Evolutionary conservation across 2,113 vertebrate species (phyloP).

Genomic region (Sclerurus mexicanus): DNA sequence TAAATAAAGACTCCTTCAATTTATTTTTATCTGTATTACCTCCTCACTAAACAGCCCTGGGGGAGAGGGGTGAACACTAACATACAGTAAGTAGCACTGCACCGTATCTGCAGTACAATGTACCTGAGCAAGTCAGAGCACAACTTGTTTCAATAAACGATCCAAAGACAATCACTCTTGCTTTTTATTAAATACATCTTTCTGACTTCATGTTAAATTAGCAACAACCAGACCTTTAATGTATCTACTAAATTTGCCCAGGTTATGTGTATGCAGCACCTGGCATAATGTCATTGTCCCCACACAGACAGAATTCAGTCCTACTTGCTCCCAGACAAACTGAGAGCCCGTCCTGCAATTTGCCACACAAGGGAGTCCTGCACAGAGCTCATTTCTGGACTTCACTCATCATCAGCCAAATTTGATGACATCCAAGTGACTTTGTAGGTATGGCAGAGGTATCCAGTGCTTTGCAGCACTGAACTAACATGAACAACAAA

Average conservation of each 20-base stretch:
- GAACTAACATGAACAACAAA: neutral
- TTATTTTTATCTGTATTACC: neutral
- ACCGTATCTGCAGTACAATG: neutral
- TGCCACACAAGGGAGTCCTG: fast-evolving
- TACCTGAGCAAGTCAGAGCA: neutral
- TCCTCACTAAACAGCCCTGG: neutral
- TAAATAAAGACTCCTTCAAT: neutral
- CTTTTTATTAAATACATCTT: neutral
- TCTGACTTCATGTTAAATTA: neutral
- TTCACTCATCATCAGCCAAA: neutral
- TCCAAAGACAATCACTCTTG: neutral
- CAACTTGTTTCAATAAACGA: neutral
- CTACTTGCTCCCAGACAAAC: neutral
- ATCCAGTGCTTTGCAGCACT: neutral
- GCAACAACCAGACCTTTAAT: neutral
- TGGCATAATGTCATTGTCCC: fast-evolving
- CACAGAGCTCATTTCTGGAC: neutral
- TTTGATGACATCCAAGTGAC: neutral
- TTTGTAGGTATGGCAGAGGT: neutral
- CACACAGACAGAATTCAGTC: neutral
- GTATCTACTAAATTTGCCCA: neutral
- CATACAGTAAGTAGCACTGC: neutral
- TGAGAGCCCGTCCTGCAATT: neutral
- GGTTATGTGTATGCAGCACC: neutral
- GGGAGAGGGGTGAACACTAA: neutral